phyloP scores from a whole-genome alignment of 1,140 invertebrate genomes.

The Scaptomyza graminum region DNA sequence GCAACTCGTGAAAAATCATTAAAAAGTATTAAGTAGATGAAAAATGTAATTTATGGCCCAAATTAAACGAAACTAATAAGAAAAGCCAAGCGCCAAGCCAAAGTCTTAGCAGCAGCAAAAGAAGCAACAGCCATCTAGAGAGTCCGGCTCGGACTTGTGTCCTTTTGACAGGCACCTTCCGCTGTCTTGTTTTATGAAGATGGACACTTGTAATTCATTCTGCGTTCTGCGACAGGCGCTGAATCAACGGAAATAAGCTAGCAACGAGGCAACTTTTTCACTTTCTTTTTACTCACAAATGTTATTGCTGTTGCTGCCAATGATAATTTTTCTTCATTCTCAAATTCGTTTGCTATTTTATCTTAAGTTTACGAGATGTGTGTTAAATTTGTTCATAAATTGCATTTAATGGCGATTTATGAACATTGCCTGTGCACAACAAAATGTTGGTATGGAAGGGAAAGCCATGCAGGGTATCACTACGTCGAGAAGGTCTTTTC shows the following conservation, averaged over 20 bases:
- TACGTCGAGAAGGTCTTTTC: no score
- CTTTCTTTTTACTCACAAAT: constrained; percentile 30
- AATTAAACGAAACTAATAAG: constrained; percentile 80
- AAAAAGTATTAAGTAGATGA: constrained; percentile 76
- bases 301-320: constrained; percentile 17
- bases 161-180: constrained; percentile 78
- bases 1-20: constrained; percentile 60
- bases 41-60: constrained; percentile 76
- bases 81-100: constrained; percentile 59
- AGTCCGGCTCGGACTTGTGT: constrained; percentile 34
- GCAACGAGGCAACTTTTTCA: constrained; percentile 48
- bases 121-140: not conserved
- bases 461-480: no score
- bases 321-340: constrained; percentile 70
- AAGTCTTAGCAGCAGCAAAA: constrained; percentile 10
- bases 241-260: constrained; percentile 74
- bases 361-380: constrained; percentile 13
- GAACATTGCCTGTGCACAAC: not conserved
- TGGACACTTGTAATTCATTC: constrained; percentile 81
- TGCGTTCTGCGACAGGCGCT: constrained; percentile 63
- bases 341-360: constrained; percentile 27
- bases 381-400: constrained; percentile 33
- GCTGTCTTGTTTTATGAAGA: constrained; percentile 76
- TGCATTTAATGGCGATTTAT: constrained; percentile 3
- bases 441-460: not conserved